Conservation (phyloP, 1,140 invertebrate genomes). For the Stenopsyche tienmushanensis region DNA sequence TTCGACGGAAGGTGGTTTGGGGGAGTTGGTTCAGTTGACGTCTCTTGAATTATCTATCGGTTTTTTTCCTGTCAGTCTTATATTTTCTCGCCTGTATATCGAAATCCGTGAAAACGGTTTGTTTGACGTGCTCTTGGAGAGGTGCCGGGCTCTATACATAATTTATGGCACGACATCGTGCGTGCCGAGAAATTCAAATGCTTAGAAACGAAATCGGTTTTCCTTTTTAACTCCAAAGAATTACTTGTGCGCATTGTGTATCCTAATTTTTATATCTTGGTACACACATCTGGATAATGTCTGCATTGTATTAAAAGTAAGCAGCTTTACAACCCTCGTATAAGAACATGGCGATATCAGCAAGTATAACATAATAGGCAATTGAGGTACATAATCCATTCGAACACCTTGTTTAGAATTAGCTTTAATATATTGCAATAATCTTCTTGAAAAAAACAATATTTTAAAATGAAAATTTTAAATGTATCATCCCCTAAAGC, state of each 20-base stretch:
- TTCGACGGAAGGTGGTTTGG: not conserved
- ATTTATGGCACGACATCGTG: slow-evolving; percentile 16
- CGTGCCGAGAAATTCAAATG: slow-evolving; percentile 9
- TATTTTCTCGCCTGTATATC: not conserved
- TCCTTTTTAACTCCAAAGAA: not conserved
- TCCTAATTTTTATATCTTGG: too few species aligned
- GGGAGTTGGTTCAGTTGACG: not conserved
- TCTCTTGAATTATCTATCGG: not conserved
- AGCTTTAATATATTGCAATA: too few species aligned
- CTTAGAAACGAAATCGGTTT: slow-evolving; percentile 2
- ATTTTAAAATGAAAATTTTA: too few species aligned
- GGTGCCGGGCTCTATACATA: slow-evolving; percentile 17
- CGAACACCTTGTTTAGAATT: too few species aligned
- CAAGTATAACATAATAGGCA: not conserved
- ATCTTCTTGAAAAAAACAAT: too few species aligned
- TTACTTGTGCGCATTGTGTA: not conserved
- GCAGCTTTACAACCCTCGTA: too few species aligned
- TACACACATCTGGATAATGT: not conserved
- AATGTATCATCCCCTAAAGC: too few species aligned
- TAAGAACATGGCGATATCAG: not conserved
- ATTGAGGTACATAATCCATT: not conserved
- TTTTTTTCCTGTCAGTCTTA: not conserved
- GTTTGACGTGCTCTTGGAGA: slow-evolving; percentile 5
- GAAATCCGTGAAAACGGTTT: slow-evolving; percentile 19
- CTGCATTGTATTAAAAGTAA: not conserved